Evolutionary conservation across 2,888 invertebrate species (phyloP), one percentile per base, ranked within the genome.

Genomic region (Ellobium chinense): DNA sequence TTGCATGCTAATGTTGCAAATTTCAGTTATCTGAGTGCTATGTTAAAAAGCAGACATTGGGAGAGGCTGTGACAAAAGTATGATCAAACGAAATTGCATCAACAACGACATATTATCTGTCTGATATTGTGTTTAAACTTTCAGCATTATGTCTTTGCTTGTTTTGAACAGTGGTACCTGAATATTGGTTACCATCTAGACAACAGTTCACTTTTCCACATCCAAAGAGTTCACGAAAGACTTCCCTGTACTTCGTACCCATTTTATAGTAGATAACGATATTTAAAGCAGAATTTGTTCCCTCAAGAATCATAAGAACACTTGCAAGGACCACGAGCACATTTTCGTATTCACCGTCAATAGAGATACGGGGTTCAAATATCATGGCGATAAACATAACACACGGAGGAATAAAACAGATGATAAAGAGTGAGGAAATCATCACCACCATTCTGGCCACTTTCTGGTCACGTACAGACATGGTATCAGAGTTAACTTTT

Each of bases 241-340:
- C 54, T 29, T 29, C 54, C 29, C 46, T 46, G 21, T 29, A 69
- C n/a, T 18, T 29, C 7, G 39, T 54, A 18, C 69, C 54, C 54
- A 75, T 75, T 1, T 39, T 29, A 27, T 65, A 65, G 31, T 75
- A 75, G 39, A 75, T 75, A 18, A 75, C 39, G 37, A 75, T 65
- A 60, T 63, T 75, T 27, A 65, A 31, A 2, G 46, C 31, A 14
- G 65, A 63, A n/a, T 75, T 65, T 14, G 65, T n/a, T 21, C 65
- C 63, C 31, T 75, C 75, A 18, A 65, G 14, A 14, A 65, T 5
- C 21, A 75, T 54, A 24, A 63, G 65, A 14, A 75, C 1, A 7
- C 60, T 39, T 24, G 46, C 34, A 4, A 62, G 31, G 21, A 75
- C 63, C 37, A 37, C 39, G 18, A 60, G 34, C 1, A 54, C 34